Evolutionary conservation across 2,113 vertebrate genomes (phyloP), one percentile per base, ranked within the genome.

Genomic region (Alethe diademata): DNA sequence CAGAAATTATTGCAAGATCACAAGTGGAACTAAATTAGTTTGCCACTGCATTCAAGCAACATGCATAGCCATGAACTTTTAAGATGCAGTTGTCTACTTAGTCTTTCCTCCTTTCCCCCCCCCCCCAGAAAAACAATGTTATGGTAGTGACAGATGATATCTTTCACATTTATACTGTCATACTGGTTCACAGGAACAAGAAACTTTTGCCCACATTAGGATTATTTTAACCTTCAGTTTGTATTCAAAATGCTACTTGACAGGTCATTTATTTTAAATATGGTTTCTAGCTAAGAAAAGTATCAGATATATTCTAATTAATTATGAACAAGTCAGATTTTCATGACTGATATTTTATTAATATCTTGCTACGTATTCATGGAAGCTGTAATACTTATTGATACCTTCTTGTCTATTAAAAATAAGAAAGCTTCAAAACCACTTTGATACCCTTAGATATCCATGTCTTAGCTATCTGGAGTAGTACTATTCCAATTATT

Each of bases 1-100:
- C 88, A 96, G 89, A 97, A 97, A 97, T 95, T 93, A 96, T 75
- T 97, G 72, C 65, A 94, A 91, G 84, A 92, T 96, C 83, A 96
- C 71, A 95, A 93, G 81, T 93, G 96, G 95, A 96, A 90, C 72
- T 90, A 94, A 95, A 95, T 96, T 92, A 96, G 80, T 71, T 95
- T 96, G 58, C 73, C 89, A 88, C 60, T 70, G 83, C 82, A 96
- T 78, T 84, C 57, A 93, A 92, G 40, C n/a, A 95, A 82, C 66
- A 73, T 79, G 54, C 60, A 69, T 28, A 94, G 64, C 78, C 90
- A 94, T 83, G 92, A 96, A 94, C 93, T 94, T 93, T 69, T 38
- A 89, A 93, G 95, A 43, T 74, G 73, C 78, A 80, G 61, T 81
- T 85, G 74, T 87, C 78, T 84, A 43, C 72, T 89, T 90, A 69